Conservation (phyloP, 2,888 invertebrate species). For the Ferrisia virgata region DNA sequence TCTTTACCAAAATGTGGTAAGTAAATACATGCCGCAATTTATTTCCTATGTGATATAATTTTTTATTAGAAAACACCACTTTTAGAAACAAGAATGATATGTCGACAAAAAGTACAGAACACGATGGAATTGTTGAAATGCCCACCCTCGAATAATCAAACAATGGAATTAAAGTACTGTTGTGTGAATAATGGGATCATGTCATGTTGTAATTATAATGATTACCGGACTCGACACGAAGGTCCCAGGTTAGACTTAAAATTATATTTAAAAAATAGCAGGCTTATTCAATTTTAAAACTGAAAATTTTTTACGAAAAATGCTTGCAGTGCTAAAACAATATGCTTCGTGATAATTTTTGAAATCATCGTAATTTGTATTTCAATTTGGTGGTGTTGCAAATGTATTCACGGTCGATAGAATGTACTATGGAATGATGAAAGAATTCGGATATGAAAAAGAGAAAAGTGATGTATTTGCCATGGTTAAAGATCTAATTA, state of each 20-base stretch:
- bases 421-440: too few species aligned
- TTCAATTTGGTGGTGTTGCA: constrained; percentile 1
- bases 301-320: neutral
- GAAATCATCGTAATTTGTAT: neutral
- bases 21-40: too few species aligned
- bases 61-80: neutral
- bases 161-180: neutral
- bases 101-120: neutral
- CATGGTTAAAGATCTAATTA: too few species aligned
- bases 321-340: neutral
- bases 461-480: too few species aligned
- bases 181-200: constrained; percentile 17
- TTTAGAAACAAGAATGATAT: constrained; percentile 4
- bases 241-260: neutral
- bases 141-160: neutral
- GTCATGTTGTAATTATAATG: constrained; percentile 26
- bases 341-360: neutral
- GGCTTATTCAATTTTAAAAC: neutral
- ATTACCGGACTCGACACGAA: neutral
- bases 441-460: neutral
- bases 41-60: neutral
- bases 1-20: neutral
- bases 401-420: neutral
- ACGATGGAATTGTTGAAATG: neutral
- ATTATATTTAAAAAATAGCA: neutral